Conservation (phyloP, 2,113 vertebrate species). For the cattle (Bos taurus) region DNA sequence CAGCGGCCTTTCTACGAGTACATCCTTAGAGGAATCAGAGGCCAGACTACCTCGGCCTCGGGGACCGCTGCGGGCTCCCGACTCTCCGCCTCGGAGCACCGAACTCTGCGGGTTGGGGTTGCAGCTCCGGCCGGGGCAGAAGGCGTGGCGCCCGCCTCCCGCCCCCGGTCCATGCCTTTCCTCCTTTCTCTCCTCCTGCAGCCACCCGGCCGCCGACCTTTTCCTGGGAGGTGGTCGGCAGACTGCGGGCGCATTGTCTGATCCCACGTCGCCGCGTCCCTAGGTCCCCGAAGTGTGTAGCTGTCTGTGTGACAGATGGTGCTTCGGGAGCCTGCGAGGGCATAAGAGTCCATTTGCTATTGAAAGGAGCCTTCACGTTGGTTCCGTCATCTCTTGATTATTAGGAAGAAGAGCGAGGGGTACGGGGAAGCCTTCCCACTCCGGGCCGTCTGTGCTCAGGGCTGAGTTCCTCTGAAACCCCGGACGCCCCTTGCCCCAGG, state of each 20-base stretch:
- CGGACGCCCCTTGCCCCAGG: background rate
- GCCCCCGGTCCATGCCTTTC: background rate
- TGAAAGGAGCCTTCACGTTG: constrained; percentile 66
- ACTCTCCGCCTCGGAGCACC: background rate
- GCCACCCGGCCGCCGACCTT: background rate
- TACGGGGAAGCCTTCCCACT: background rate
- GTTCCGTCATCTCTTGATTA: constrained; percentile 63
- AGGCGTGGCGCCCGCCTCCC: background rate
- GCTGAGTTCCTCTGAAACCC: background rate
- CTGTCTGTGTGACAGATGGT: constrained; percentile 82
- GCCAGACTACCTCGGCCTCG: background rate
- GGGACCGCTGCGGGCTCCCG: background rate
- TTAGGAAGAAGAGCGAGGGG: background rate
- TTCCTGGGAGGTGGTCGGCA: constrained; percentile 64
- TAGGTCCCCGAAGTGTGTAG: constrained; percentile 71
- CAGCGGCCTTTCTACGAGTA: background rate
- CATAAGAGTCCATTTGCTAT: constrained; percentile 70
- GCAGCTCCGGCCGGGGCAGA: background rate
- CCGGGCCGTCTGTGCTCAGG: background rate
- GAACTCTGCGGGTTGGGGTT: background rate
- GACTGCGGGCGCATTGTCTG: constrained; percentile 74
- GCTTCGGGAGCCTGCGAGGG: constrained; percentile 74
- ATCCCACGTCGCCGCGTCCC: constrained; percentile 64
- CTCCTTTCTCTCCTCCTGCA: background rate
- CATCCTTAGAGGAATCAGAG: background rate